Percentiles rank a stretch among this genome's conserved stretches.
Conservation (phyloP, 1,140 invertebrate genomes). For the Ceratitis capitata region DNA sequence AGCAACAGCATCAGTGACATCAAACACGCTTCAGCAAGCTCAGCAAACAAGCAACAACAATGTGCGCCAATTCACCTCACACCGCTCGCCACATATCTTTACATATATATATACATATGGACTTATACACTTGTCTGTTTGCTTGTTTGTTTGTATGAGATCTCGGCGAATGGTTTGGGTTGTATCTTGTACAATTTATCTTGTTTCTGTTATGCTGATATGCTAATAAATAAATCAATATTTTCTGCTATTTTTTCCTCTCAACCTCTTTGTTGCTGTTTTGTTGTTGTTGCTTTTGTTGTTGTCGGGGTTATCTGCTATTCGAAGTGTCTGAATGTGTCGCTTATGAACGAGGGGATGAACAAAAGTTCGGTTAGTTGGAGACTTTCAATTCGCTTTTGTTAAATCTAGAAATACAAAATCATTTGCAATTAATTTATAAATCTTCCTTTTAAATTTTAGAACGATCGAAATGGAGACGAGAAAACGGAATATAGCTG, state of each 20-base stretch:
- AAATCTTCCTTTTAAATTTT: too few species aligned
- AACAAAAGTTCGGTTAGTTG: too few species aligned
- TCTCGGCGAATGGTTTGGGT: background rate
- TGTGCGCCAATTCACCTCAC: background rate
- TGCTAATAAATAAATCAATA: slow-evolving; percentile 41
- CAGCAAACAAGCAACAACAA: background rate
- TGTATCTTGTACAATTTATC: slow-evolving; percentile 30
- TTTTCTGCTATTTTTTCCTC: slow-evolving; percentile 10
- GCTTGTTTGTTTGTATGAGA: too few species aligned
- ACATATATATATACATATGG: too few species aligned
- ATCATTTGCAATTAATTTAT: too few species aligned
- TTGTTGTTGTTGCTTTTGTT: too few species aligned
- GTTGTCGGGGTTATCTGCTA: background rate
- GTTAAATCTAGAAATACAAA: too few species aligned
- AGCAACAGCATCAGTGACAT: background rate
- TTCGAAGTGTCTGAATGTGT: background rate
- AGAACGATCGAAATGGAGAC: too few species aligned
- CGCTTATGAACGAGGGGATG: too few species aligned
- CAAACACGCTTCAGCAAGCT: background rate
- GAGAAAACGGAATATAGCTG: too few species aligned
- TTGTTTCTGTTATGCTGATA: slow-evolving; percentile 37
- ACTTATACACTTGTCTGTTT: background rate
- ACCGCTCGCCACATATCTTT: too few species aligned
- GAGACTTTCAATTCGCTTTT: too few species aligned
- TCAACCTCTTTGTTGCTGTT: background rate